A percentile compares a stretch with the other conserved stretches of the same genome.
Conservation (phyloP, 1,140 invertebrate genomes). For the Drosophila subobscura region DNA sequence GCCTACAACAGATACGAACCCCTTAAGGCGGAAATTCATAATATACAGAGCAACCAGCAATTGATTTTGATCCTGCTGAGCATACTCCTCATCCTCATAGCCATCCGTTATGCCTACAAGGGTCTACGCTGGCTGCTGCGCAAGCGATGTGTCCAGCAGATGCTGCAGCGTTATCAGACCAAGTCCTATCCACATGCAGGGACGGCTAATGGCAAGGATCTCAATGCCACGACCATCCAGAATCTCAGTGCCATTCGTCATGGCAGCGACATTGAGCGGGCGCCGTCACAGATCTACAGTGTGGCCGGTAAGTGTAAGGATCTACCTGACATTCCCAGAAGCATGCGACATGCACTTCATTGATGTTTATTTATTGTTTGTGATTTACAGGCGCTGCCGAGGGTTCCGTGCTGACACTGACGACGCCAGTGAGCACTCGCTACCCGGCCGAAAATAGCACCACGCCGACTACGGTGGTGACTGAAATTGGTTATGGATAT, state of each 20-base stretch:
- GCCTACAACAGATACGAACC: conserved; percentile 64
- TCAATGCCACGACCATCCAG: conserved; percentile 75
- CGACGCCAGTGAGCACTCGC: conserved; percentile 76
- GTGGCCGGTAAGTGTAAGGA: conserved; percentile 72
- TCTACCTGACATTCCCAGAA: conserved; percentile 28
- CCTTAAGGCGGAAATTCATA: conserved; percentile 60
- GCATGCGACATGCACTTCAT: not conserved
- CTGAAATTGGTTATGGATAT: conserved; percentile 75
- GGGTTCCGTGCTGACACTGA: conserved; percentile 75
- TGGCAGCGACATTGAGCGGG: conserved; percentile 69
- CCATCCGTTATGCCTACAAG: conserved; percentile 49
- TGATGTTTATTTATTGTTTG: conserved; percentile 15
- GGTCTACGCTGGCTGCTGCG: conserved; percentile 55
- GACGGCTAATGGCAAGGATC: conserved; percentile 67
- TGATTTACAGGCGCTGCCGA: conserved; percentile 67
- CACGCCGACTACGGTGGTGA: conserved; percentile 67
- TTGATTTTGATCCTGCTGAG: conserved; percentile 63
- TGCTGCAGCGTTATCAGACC: conserved; percentile 35
- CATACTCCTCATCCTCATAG: conserved; percentile 58
- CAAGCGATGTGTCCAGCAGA: conserved; percentile 41
- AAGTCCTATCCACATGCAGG: conserved; percentile 44
- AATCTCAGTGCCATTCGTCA: conserved; percentile 73
- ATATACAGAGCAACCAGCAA: conserved; percentile 56
- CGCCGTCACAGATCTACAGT: conserved; percentile 75
- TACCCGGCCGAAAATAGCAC: conserved; percentile 82